These are phyloP conservation scores for Etheostoma perlongum DNA, from an alignment of 2,797 vertebrate species.

Conservation along the genomic window DNA sequence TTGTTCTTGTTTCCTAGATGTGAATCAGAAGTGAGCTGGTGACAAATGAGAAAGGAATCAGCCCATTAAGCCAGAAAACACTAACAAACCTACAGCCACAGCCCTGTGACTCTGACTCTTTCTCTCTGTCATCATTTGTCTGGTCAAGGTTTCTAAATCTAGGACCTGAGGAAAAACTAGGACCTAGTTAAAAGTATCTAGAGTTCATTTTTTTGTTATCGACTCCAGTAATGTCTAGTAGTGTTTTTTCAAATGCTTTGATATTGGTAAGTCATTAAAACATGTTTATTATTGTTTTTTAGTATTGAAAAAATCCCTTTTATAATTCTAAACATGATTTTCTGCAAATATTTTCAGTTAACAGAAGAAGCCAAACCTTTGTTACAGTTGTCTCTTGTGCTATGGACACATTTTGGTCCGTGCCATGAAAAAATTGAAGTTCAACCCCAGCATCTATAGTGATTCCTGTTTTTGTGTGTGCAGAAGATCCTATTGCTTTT, in stretches of 20 bases:
- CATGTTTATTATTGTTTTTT: background rate
- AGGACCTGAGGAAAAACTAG: background rate
- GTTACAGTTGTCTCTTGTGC: too few species aligned
- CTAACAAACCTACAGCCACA: background rate
- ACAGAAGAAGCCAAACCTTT: too few species aligned
- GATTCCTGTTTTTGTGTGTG: background rate
- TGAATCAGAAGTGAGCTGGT: constrained; percentile 25
- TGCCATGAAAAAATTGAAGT: background rate
- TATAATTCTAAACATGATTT: too few species aligned
- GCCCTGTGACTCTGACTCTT: background rate
- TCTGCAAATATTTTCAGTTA: too few species aligned
- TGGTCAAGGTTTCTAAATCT: background rate
- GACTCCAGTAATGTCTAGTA: background rate
- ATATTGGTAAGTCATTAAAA: background rate
- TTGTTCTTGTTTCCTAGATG: constrained; percentile 14
- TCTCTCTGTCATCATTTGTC: constrained; percentile 15
- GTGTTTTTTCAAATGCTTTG: background rate
- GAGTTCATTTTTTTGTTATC: background rate
- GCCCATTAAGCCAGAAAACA: constrained; percentile 27
- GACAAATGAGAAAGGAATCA: constrained; percentile 20
- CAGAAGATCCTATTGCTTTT: background rate
- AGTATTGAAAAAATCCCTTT: too few species aligned
- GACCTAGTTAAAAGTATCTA: too few species aligned
- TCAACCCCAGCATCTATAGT: background rate
- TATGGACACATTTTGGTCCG: too few species aligned